Percentiles rank a stretch among this genome's conserved stretches.
These are phyloP conservation scores for Diachasma alloeum DNA, from an alignment of 1,140 invertebrate genomes.

Conservation along the genomic window DNA sequence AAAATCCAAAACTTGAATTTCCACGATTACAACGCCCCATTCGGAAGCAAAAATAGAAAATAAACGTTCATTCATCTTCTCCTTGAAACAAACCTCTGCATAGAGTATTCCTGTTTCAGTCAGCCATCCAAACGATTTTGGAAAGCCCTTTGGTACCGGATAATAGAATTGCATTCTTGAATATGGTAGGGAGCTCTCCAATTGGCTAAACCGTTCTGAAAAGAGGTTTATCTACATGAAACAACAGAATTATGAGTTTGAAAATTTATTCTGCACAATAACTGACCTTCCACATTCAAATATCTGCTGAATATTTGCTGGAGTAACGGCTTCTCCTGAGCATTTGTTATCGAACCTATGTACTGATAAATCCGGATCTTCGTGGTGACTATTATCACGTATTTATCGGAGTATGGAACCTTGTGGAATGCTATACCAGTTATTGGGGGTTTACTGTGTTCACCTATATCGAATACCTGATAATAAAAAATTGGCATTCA, in stretches of 20 bases:
- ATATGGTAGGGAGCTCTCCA: slow-evolving; percentile 78
- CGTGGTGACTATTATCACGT: slow-evolving; percentile 85
- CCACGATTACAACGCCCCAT: too few species aligned
- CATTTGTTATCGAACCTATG: slow-evolving; percentile 74
- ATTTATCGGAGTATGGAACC: slow-evolving; percentile 74
- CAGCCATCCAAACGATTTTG: slow-evolving; percentile 88
- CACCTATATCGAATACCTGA: slow-evolving; percentile 87
- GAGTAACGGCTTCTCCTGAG: slow-evolving; percentile 81
- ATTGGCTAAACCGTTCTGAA: slow-evolving; percentile 74
- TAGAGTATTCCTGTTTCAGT: slow-evolving; percentile 78
- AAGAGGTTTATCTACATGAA: background rate
- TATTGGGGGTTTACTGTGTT: slow-evolving; percentile 76
- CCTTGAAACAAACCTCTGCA: slow-evolving; percentile 72
- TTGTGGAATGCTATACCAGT: slow-evolving; percentile 87
- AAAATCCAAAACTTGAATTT: too few species aligned
- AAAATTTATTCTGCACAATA: background rate
- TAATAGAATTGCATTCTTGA: slow-evolving; percentile 85
- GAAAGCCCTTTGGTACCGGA: slow-evolving; percentile 70
- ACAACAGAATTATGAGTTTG: too few species aligned
- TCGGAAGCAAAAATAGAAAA: too few species aligned
- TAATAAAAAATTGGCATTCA: slow-evolving; percentile 34
- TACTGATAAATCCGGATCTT: slow-evolving; percentile 87
- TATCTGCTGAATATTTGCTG: slow-evolving; percentile 85
- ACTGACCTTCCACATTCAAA: slow-evolving; percentile 74
- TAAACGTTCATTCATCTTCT: too few species aligned